Evolutionary conservation across 2,888 invertebrate genomes (phyloP).

Genomic region (Kuschelorhynchus macadamiae): DNA sequence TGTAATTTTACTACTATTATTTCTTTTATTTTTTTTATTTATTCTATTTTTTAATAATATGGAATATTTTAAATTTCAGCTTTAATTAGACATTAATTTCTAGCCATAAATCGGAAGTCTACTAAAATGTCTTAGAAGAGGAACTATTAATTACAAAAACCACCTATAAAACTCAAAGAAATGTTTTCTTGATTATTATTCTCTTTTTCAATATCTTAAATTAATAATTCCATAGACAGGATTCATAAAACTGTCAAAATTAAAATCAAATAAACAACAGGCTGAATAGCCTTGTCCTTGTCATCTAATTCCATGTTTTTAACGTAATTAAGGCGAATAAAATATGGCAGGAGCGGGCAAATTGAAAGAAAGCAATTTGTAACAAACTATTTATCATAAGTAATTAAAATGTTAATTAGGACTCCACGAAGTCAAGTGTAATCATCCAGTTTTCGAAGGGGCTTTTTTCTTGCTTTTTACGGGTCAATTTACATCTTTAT

Average conservation of each 20-base stretch:
- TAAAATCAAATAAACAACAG: conserved; percentile 23
- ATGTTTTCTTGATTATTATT: no score
- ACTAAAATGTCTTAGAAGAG: no score
- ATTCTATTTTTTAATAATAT: no score
- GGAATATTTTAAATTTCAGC: no score
- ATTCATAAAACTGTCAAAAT: conserved; percentile 22
- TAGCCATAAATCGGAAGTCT: no score
- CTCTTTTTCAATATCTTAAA: no score
- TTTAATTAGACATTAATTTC: no score
- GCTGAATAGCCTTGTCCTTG: conserved; percentile 23
- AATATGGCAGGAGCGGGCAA: conserved; percentile 46
- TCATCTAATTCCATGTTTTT: conserved; percentile 38
- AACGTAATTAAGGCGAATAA: conserved; percentile 42
- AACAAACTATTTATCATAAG: conserved; percentile 59
- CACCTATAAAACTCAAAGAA: no score
- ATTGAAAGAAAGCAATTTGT: conserved; percentile 57
- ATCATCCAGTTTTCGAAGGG: conserved; percentile 34
- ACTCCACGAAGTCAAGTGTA: conserved; percentile 48
- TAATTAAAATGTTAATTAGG: conserved; percentile 62
- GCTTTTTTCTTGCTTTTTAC: conserved; percentile 23
- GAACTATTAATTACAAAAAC: no score
- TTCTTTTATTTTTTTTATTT: no score
- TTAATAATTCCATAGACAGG: background rate
- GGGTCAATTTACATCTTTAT: conserved; percentile 45
- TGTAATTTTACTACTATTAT: no score